phyloP scores from a whole-genome alignment of 2,113 vertebrate genomes.

The Thamnaconus septentrionalis region DNA sequence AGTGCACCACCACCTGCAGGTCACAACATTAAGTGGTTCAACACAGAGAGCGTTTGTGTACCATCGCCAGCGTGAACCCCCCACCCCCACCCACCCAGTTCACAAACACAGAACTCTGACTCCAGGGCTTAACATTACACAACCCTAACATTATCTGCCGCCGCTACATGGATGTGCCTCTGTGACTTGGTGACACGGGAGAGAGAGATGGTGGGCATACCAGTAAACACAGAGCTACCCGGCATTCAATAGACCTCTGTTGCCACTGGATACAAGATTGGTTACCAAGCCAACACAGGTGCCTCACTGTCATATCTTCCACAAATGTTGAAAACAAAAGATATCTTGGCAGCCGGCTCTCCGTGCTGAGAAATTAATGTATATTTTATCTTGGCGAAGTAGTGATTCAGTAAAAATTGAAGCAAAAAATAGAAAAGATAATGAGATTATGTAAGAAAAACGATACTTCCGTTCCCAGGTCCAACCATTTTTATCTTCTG shows the following conservation, averaged over 20 bases:
- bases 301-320: conserved; percentile 69
- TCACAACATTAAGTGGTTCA: conserved; percentile 52
- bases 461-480: conserved; percentile 21
- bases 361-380: not conserved
- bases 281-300: conserved; percentile 78
- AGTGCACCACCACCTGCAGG: conserved; percentile 53
- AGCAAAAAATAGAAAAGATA: not conserved
- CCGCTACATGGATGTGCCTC: conserved; percentile 48
- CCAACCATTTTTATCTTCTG: conserved; percentile 19
- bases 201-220: conserved; percentile 60
- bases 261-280: conserved; percentile 78
- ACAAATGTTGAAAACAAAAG: conserved; percentile 60
- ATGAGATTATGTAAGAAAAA: conserved; percentile 31
- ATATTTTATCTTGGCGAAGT: not conserved
- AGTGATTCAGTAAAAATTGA: conserved; percentile 1
- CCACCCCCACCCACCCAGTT: conserved; percentile 14
- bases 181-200: conserved; percentile 68
- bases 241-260: conserved; percentile 75
- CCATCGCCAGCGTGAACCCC: conserved; percentile 33
- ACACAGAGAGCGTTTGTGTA: conserved; percentile 53
- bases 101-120: conserved; percentile 36
- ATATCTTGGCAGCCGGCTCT: conserved; percentile 51
- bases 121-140: conserved; percentile 33
- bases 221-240: conserved; percentile 66
- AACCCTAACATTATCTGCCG: conserved; percentile 40